Evolutionary conservation across 2,797 vertebrate species (phyloP), one percentile per base, ranked within the genome.

Genomic region (Pelodytes ibericus): DNA sequence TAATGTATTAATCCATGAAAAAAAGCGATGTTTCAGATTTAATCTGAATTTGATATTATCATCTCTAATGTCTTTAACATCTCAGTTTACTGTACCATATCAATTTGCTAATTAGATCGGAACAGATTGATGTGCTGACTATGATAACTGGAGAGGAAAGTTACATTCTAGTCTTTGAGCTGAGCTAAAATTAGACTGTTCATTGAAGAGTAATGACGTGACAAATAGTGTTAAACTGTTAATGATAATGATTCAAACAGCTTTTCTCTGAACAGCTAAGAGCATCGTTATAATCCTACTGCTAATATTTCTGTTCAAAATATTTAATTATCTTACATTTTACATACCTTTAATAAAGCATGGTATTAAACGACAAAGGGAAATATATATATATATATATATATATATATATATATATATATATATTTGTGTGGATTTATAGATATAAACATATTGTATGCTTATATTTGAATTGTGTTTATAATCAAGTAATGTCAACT

Each of bases 21-120:
- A 75, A 62, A 61, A 39, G 30, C 24, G 26, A 24, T 39, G 61
- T 26, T 16, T 75, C 51, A 67, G 13, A 68, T 68, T 68, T 68
- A 75, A 61, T 53, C 18, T 69, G 53, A 68, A 24, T 51, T 62
- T 62, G 47, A 75, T 59, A 67, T 33, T 67, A 75, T 68, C 73
- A 75, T 5, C 30, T 27, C 27, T 49, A 59, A 51, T 61, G 33
- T 56, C 6, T 62, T 53, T 75, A 53, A 61, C 57, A 75, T 75
- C 41, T 69, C 53, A 69, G 56, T 68, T 69, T 62, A 69, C 24
- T 62, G 27, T 69, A 62, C 13, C 44, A 51, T 31, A 69, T 75
- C 65, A 75, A 69, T 69, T 75, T 69, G 73, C 73, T 75, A 69
- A 75, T 75, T 69, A 69, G 73, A 67, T 60, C 64, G 66, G 64